Conservation (phyloP, 2,113 vertebrate genomes). For the Equus przewalskii region DNA sequence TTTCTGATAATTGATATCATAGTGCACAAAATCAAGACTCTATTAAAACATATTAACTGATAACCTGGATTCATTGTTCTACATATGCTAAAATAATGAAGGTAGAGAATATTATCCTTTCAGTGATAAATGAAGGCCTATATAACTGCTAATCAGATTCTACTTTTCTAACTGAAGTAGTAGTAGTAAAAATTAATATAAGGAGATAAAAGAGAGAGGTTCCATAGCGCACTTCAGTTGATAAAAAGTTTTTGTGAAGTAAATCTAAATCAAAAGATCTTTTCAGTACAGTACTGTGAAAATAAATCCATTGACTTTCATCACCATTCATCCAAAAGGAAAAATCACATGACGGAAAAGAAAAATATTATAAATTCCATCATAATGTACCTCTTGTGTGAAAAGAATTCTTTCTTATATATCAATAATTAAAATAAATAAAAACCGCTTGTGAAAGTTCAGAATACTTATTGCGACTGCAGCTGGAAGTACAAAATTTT, state of each 20-base stretch:
- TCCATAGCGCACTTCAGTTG: not conserved
- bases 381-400: not conserved
- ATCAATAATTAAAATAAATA: constrained; percentile 23
- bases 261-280: not conserved
- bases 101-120: not conserved
- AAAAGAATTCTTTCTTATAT: not conserved
- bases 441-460: constrained; percentile 13
- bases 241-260: not conserved
- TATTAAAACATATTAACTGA: not conserved
- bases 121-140: not conserved
- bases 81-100: not conserved
- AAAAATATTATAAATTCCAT: not conserved
- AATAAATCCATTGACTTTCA: not conserved
- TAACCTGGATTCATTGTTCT: not conserved
- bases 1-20: not conserved
- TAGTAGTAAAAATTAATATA: not conserved
- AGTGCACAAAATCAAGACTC: not conserved
- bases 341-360: not conserved
- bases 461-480: constrained; percentile 52
- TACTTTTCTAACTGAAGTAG: not conserved
- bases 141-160: not conserved
- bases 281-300: not conserved
- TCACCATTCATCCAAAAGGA: not conserved
- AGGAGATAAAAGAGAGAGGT: not conserved
- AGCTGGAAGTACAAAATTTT: constrained; percentile 46